These are phyloP conservation scores for Myotis pilosus DNA, from an alignment of 2,797 vertebrate genomes.

Conservation along the genomic window DNA sequence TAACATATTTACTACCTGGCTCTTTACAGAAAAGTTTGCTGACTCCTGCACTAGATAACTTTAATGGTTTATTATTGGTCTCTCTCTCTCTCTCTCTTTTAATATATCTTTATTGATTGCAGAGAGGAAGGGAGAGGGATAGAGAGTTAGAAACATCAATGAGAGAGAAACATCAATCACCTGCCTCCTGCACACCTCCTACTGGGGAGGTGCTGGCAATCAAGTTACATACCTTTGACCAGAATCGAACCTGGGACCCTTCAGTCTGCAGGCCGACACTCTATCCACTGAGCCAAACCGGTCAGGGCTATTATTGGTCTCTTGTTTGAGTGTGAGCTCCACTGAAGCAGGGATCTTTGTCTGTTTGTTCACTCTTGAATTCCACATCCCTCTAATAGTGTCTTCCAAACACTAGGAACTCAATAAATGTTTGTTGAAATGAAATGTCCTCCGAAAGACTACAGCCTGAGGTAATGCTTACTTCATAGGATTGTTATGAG, in stretches of 20 bases:
- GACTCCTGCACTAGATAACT: not conserved
- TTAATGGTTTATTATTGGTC: not conserved
- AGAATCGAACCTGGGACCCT: too few relatives aligned
- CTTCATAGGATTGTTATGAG: not conserved
- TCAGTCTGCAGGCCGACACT: too few relatives aligned
- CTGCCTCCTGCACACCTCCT: too few relatives aligned
- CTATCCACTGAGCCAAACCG: too few relatives aligned
- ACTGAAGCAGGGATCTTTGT: not conserved
- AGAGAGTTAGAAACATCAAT: too few relatives aligned
- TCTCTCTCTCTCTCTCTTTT: not conserved
- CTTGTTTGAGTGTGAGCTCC: not conserved
- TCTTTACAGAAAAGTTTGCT: not conserved
- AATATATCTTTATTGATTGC: too few relatives aligned
- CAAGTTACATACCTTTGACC: too few relatives aligned
- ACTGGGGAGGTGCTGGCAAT: too few relatives aligned
- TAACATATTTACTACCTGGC: not conserved
- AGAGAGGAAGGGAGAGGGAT: too few relatives aligned
- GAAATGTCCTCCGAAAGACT: not conserved
- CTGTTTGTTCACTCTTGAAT: conserved; percentile 14
- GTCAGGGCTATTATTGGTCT: not conserved
- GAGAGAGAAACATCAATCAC: too few relatives aligned
- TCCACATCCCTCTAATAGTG: not conserved
- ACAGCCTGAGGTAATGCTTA: not conserved
- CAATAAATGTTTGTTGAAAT: conserved; percentile 1
- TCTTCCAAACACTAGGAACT: not conserved